Evolutionary conservation across 2,113 vertebrate genomes (phyloP).

Genomic region (Budorcas taxicolor): DNA sequence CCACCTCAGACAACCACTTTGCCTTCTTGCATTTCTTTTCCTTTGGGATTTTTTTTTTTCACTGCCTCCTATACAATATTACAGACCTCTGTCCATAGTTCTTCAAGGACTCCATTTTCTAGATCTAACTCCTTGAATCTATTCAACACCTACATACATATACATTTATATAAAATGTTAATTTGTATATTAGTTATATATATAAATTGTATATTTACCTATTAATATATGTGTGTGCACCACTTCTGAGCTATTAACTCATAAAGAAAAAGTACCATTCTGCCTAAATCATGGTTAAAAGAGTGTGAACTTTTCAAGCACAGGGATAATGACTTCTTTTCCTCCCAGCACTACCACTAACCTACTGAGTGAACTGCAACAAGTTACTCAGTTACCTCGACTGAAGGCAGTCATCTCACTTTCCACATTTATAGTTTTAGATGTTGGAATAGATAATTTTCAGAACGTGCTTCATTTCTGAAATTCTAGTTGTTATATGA

Average conservation of each 20-base stretch:
- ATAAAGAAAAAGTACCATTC: not conserved
- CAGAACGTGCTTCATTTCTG: not conserved
- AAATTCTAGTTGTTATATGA: not conserved
- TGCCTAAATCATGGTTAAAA: not conserved
- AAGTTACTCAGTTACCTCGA: not conserved
- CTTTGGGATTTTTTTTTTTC: not conserved
- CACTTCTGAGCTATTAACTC: not conserved
- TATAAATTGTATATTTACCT: not conserved
- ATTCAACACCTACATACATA: not conserved
- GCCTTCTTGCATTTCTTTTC: not conserved
- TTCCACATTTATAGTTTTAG: not conserved
- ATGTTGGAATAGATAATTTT: not conserved
- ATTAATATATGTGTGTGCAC: not conserved
- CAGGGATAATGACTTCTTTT: not conserved
- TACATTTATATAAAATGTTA: not conserved
- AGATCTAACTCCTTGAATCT: not conserved
- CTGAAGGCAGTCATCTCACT: not conserved
- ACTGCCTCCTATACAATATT: not conserved
- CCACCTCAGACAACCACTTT: not conserved
- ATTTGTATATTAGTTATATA: not conserved
- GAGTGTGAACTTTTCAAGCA: not conserved
- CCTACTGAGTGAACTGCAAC: not conserved
- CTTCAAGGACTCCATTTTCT: not conserved
- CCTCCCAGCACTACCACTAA: not conserved
- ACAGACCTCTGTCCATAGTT: not conserved